Evolutionary conservation across 2,888 invertebrate species (phyloP), one percentile per base, ranked within the genome.

Genomic region (Tuta absoluta): DNA sequence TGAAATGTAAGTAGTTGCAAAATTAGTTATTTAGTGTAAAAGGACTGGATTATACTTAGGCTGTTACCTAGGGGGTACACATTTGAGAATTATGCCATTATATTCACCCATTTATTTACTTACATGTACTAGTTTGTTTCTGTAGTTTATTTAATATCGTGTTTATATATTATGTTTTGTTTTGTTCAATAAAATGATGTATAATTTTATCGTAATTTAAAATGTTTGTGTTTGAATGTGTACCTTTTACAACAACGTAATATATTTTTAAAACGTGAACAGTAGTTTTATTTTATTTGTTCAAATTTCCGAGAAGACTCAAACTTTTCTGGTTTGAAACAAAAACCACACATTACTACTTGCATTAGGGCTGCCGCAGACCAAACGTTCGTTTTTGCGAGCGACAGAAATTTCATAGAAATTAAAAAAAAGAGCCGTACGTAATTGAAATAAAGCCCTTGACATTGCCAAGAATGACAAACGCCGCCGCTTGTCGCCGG

Each of bases 1-100:
- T 8, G 56, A 24, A 33, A 56, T 48, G 17, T 12, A 38, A 71
- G 78, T 24, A 70, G 74, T 45, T 60, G 60, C 28, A 56, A 66
- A 69, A 66, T 53, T 69, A 68, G 69, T 69, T 69, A 67, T 65
- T 63, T 68, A 67, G 66, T 69, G 62, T 33, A 21, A 57, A 64
- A 66, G 62, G 62, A 68, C 69, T 68, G 69, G 68, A 66, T 60
- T 64, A 58, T 63, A 45, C 23, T 65, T 66, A 65, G 65, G 66
- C 61, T 63, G 65, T 68, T 64, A 58, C 23, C 17, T 60, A 60
- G 45, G 21, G 21, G 45, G 60, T 60, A n/a, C 45, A 60, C 45
- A 60, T 60, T 60, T 60, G 45, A 60, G 8, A 17, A 33, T 56
- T 8, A 33, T 33, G 10, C 33, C 33, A 33, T 33, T 33, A 33